Base-by-base conservation (phyloP, 2,797 vertebrate species). In the Erethizon dorsatum region DNA sequence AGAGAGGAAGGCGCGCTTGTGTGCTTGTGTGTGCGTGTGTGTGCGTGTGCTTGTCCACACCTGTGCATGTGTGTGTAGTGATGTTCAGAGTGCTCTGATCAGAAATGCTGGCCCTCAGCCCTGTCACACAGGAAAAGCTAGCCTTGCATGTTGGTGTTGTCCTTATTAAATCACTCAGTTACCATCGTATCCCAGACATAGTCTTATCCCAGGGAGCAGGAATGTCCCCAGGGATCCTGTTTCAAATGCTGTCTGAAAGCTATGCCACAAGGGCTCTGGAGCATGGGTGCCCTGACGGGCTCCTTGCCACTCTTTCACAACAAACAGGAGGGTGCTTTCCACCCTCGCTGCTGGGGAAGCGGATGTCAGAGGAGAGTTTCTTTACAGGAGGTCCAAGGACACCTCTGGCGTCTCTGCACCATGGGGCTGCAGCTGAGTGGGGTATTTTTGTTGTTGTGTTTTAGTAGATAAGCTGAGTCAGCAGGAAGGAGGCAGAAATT, bases 401-500 rank as follows among this genome's bases (percentile, higher is more conserved):
- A 28, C 18, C 54, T 47, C 79, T 92, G 82, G 59, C 67, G 45
- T 5, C 75, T 54, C 15, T n/a, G 50, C 50, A 33, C 7, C 50
- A 31, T 47, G 18, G 31, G 31, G 33, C 78, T 73, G 18, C 33
- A 22, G 17, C 8, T 22, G 50, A n/a, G 31, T 56, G 18, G 12
- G 18, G 18, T 54, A 57, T 37, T 28, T 10, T 52, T 52, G 8
- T n/a, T 33, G 20, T 50, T 33, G 24, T 88, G 78, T 71, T 63
- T 82, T 78, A 90, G 86, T 69, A 0, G 2, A 47, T 85, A 83
- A 80, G 83, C 86, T 92, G 54, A 7, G 47, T 90, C 57, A 52
- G 80, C 95, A 94, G 85, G 91, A 90, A 94, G 59, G 59, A 86
- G 45, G 50, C 77, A 59, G 54, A 83, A 83, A 56, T 63, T 73